phyloP scores from a whole-genome alignment of 2,797 vertebrate genomes.

The Phoeniculus purpureus region DNA sequence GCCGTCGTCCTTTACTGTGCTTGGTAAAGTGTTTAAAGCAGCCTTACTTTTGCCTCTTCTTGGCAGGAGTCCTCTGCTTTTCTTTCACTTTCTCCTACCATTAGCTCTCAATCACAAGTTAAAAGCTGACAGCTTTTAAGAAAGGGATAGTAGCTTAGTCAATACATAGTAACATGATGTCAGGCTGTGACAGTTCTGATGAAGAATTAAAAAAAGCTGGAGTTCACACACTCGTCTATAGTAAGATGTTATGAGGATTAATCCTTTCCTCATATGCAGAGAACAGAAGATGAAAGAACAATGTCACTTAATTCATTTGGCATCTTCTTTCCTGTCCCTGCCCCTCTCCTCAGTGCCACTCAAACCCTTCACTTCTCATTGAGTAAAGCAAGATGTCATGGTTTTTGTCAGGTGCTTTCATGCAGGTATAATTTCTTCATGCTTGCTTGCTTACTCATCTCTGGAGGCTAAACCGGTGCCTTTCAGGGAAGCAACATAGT shows the following conservation, averaged over 20 bases:
- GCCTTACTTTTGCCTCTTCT: not conserved
- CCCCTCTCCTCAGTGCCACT: not conserved
- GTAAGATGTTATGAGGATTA: not conserved
- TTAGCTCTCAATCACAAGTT: not conserved
- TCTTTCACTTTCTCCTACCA: not conserved
- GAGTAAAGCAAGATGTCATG: not conserved
- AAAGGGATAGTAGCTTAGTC: not conserved
- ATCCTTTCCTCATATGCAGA: not conserved
- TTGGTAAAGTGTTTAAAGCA: not conserved
- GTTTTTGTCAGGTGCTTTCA: constrained; percentile 15
- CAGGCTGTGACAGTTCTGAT: constrained; percentile 10
- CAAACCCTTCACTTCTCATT: not conserved
- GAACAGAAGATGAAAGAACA: not conserved
- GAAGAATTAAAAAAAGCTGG: not conserved
- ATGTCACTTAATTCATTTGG: not conserved
- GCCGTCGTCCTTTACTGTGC: not conserved
- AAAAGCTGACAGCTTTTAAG: constrained; percentile 28
- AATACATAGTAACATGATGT: not conserved
- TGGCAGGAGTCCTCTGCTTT: not conserved
- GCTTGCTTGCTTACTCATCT: not conserved
- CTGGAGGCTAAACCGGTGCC: not conserved
- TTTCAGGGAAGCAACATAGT: not conserved
- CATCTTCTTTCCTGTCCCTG: not conserved
- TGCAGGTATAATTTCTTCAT: constrained; percentile 11
- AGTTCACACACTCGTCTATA: not conserved